phyloP scores from a whole-genome alignment of 2,113 vertebrate genomes.

The Antidorcas marsupialis region DNA sequence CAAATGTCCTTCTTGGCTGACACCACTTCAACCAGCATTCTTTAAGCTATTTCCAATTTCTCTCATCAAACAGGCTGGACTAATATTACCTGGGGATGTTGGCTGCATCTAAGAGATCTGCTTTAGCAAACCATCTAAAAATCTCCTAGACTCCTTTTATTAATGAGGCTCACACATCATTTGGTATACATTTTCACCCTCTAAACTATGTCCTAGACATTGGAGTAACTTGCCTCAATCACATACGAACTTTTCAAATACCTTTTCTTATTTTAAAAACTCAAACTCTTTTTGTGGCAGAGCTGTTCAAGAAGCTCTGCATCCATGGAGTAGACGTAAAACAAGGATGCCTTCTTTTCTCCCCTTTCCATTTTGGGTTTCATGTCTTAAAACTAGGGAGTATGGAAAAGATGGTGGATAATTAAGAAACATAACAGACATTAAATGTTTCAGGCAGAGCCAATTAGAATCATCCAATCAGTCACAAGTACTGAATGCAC shows the following conservation, averaged over 20 bases:
- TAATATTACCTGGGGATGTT: constrained; percentile 22
- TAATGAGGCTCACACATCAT: not conserved
- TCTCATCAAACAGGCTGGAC: constrained; percentile 24
- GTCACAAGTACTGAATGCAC: not conserved
- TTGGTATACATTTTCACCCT: not conserved
- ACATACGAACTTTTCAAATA: constrained; percentile 49
- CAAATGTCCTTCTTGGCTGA: constrained; percentile 47
- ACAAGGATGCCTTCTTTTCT: not conserved
- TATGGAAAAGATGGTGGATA: not conserved
- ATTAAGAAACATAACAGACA: not conserved
- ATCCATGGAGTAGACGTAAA: not conserved
- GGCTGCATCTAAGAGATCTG: not conserved
- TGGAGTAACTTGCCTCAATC: constrained; percentile 58
- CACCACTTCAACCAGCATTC: constrained; percentile 33
- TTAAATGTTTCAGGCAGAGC: not conserved
- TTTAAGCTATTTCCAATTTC: constrained; percentile 45
- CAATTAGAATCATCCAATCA: not conserved
- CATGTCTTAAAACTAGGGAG: not conserved
- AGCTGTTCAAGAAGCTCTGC: not conserved
- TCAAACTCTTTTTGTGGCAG: not conserved
- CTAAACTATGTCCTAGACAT: constrained; percentile 22
- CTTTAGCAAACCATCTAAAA: constrained; percentile 46
- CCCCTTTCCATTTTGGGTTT: not conserved
- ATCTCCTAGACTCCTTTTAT: not conserved
- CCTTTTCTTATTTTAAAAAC: constrained; percentile 47